A percentile compares a stretch with the other conserved stretches of the same genome.
These are phyloP conservation scores for Pseudococcus viburni DNA, from an alignment of 2,888 invertebrate genomes.

Conservation along the genomic window DNA sequence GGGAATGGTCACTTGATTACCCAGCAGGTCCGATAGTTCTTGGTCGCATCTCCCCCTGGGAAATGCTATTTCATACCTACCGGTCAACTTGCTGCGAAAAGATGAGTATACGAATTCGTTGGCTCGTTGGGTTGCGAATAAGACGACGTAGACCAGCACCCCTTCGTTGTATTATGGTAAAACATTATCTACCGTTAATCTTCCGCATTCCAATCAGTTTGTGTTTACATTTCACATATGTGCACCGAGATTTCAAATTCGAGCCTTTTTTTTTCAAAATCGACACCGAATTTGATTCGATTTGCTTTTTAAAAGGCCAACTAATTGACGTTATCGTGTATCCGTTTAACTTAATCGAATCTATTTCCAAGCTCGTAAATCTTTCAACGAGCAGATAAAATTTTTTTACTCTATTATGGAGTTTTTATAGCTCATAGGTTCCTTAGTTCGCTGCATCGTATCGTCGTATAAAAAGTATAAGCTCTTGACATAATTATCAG, in stretches of 20 bases:
- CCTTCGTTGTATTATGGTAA: not conserved
- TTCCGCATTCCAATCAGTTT: slow-evolving; percentile 50
- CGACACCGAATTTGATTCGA: not conserved
- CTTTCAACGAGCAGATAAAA: slow-evolving; percentile 35
- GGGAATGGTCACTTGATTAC: slow-evolving; percentile 67
- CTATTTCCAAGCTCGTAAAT: not conserved
- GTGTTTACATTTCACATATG: slow-evolving; percentile 44
- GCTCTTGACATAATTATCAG: slow-evolving; percentile 26
- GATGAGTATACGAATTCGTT: slow-evolving; percentile 43
- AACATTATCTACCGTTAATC: slow-evolving; percentile 42
- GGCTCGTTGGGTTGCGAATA: not conserved
- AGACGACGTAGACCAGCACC: not conserved
- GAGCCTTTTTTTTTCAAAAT: not conserved
- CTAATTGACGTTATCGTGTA: slow-evolving; percentile 30
- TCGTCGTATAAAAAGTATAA: not conserved
- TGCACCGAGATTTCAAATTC: not conserved
- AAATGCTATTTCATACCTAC: slow-evolving; percentile 42
- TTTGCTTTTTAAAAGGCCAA: not conserved
- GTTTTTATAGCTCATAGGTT: not conserved
- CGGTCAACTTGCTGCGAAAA: slow-evolving; percentile 36
- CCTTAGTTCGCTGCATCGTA: not conserved
- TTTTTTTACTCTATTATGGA: not conserved
- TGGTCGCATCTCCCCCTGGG: slow-evolving; percentile 51
- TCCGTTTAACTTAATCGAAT: slow-evolving; percentile 16
- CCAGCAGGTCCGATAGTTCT: slow-evolving; percentile 64